Conservation (phyloP, 2,113 vertebrate genomes). For the Thomomys bottae region DNA sequence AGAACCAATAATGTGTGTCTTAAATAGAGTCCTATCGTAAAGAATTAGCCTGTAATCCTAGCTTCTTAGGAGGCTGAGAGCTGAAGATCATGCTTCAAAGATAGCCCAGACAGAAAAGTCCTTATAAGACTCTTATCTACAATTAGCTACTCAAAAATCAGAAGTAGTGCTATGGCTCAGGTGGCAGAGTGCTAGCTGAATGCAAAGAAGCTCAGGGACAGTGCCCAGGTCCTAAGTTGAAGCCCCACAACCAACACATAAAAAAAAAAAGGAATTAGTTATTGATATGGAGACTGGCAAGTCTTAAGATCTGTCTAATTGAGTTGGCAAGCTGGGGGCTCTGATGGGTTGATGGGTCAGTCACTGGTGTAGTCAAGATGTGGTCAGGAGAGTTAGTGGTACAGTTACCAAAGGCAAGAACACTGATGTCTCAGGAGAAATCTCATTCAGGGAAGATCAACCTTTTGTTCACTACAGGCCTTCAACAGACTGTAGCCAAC, state of each 20-base stretch:
- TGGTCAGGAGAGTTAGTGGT: neutral
- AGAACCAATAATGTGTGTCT: neutral
- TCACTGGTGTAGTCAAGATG: neutral
- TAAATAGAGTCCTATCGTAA: neutral
- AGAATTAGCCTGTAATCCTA: too few relatives aligned
- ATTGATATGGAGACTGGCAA: neutral
- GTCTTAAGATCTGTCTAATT: neutral
- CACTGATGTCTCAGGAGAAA: neutral
- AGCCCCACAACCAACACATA: too few relatives aligned
- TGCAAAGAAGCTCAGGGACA: too few relatives aligned
- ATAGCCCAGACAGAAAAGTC: too few relatives aligned
- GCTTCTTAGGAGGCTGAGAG: too few relatives aligned
- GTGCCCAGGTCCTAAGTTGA: too few relatives aligned
- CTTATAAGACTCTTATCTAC: too few relatives aligned
- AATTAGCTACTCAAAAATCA: too few relatives aligned
- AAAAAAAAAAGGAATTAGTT: neutral
- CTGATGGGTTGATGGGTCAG: neutral
- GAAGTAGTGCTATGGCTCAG: too few relatives aligned
- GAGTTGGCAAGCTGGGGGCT: neutral
- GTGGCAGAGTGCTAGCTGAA: too few relatives aligned
- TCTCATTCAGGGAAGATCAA: neutral
- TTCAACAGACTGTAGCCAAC: neutral
- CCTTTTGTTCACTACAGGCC: neutral
- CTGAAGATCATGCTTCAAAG: too few relatives aligned
- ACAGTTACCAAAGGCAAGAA: neutral